Conservation (phyloP, 2,888 invertebrate genomes). For the Heliconius erato region DNA sequence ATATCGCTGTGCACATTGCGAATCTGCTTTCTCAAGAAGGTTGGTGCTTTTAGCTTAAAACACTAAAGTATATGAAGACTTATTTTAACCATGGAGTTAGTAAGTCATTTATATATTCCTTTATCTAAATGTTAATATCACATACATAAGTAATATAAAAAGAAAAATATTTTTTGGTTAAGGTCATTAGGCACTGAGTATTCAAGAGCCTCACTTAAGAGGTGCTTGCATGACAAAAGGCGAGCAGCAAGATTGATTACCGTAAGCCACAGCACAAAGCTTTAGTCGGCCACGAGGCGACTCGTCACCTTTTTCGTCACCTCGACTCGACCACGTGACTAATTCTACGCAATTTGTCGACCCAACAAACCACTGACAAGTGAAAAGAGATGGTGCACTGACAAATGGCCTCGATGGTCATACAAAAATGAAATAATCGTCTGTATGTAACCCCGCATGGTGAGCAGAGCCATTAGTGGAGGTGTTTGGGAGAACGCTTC, state of each 20-base stretch:
- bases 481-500: conserved; percentile 85
- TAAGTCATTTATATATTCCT: background rate
- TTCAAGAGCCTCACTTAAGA: conserved; percentile 60
- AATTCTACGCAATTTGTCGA: conserved; percentile 84
- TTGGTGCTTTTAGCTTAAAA: conserved; percentile 64
- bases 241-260: conserved; percentile 76
- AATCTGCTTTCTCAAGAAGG: conserved; percentile 97
- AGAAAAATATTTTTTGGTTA: conserved; percentile 32
- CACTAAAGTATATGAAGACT: background rate
- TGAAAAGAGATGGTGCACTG: conserved; percentile 84
- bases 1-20: conserved; percentile 96
- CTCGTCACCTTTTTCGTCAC: conserved; percentile 85
- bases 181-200: conserved; percentile 57
- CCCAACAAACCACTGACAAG: conserved; percentile 76
- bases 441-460: conserved; percentile 81
- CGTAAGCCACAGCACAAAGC: conserved; percentile 70
- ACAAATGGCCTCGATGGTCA: conserved; percentile 84
- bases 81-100: background rate
- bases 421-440: conserved; percentile 85
- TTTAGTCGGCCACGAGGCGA: conserved; percentile 67
- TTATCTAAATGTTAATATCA: conserved; percentile 25
- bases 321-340: conserved; percentile 82
- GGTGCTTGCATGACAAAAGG: conserved; percentile 75
- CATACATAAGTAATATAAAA: conserved; percentile 3
- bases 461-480: conserved; percentile 81